These are phyloP conservation scores for human (Homo sapiens) DNA, from an alignment of 2,113 vertebrate species.

Conservation along the genomic window DNA sequence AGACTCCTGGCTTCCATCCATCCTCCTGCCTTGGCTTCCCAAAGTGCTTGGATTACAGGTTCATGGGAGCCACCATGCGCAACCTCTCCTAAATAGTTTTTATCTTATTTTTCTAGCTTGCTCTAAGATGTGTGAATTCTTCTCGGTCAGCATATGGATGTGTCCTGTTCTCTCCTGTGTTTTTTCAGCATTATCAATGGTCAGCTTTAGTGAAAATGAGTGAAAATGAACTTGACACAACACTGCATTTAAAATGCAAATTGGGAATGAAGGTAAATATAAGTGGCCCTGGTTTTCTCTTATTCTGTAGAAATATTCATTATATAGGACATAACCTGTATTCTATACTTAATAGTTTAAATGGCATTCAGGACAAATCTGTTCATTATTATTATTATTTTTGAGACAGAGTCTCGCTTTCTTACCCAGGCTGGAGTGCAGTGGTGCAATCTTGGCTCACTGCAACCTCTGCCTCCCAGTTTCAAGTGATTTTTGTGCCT, in stretches of 20 bases:
- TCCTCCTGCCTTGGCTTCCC: too few relatives aligned
- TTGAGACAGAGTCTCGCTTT: too few relatives aligned
- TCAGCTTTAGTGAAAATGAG: slow-evolving; percentile 59
- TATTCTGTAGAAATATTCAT: not conserved
- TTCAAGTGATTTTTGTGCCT: too few relatives aligned
- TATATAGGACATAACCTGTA: not conserved
- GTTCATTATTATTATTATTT: not conserved
- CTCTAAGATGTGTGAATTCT: slow-evolving; percentile 91
- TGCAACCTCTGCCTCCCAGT: too few relatives aligned
- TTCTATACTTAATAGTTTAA: not conserved
- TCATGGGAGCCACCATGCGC: too few relatives aligned
- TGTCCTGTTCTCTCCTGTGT: slow-evolving; percentile 91
- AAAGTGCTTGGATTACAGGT: too few relatives aligned
- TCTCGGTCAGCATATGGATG: slow-evolving; percentile 92
- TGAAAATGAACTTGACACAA: slow-evolving; percentile 65
- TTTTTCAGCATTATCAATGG: slow-evolving; percentile 92
- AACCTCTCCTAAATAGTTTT: not conserved
- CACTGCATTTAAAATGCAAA: slow-evolving; percentile 85
- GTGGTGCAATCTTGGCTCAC: too few relatives aligned
- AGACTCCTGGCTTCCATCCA: too few relatives aligned
- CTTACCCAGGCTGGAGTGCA: too few relatives aligned
- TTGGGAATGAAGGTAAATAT: slow-evolving; percentile 91
- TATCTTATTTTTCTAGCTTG: slow-evolving; percentile 85
- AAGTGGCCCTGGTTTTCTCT: slow-evolving; percentile 5
- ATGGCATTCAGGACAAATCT: not conserved